Base-by-base conservation (phyloP, 2,113 vertebrate species). In the Stictonetta naevosa region DNA sequence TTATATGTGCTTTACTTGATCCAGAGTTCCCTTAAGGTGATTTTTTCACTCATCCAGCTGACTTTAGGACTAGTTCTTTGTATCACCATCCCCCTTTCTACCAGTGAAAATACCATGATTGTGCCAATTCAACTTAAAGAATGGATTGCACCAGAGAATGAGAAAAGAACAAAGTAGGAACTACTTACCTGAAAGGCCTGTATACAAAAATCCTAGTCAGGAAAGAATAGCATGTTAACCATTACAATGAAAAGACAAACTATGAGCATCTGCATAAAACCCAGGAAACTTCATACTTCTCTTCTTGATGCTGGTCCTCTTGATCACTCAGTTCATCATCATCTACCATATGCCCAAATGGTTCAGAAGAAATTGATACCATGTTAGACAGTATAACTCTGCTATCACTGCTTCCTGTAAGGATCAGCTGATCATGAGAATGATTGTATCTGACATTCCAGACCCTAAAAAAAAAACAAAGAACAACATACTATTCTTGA, bases 291-390 rank as follows among this genome's bases (percentile, higher is more conserved):
- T 78, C 98, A 96, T 98, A 99, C 99, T 99, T 99, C 75, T 99
- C 99, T 18, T 99, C 99, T 12, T 98, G 98, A 46, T 98, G 98
- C 96, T 97, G 98, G 29, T 99, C 99, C 93, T 99, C 99, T 21
- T 98, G 98, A 85, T 99, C 99, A 62, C 99, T 99, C 80, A 99
- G 98, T 42, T 99, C 99, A 4, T 99, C 99, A 8, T 99, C 99
- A 12, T 99, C 99, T 91, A 99, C 99, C 97, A 99, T 97, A 95
- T 99, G 99, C 33, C 99, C 99, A 25, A 99, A 99, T 9, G 99
- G 99, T 97, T 99, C 99, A 0, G 99, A 99, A 95, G 99, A 99
- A 98, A 99, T 99, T 93, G 99, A 99, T 88, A 99, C 99, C 99
- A 99, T 99, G 94, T 99, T 99, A 97, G 99, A 99, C 59, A 99